phyloP scores from a whole-genome alignment of 2,113 vertebrate genomes.

The Sander vitreus region DNA sequence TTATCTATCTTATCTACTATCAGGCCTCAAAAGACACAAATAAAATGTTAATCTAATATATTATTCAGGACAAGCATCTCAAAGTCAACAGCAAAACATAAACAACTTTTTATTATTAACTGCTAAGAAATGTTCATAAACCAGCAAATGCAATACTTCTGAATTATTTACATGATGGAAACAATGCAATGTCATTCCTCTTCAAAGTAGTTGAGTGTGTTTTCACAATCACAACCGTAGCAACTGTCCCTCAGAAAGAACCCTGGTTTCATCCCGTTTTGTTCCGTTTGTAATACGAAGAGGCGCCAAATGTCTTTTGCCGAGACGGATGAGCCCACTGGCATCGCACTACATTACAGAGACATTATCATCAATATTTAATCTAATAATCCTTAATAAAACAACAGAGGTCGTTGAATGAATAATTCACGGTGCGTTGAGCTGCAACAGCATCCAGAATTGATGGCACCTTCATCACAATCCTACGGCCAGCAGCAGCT shows the following conservation, averaged over 20 bases:
- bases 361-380: constrained; percentile 56
- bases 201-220: too few species aligned
- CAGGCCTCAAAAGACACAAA: neutral
- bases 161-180: neutral
- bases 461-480: neutral
- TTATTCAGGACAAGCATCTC: neutral
- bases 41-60: neutral
- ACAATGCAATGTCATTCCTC: neutral
- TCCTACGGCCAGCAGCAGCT: neutral
- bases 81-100: neutral
- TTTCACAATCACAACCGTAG: neutral
- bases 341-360: neutral
- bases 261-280: neutral
- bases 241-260: neutral
- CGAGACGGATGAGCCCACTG: neutral
- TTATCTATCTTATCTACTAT: too few species aligned
- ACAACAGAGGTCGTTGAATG: constrained; percentile 24
- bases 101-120: neutral
- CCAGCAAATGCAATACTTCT: neutral
- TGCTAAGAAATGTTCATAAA: neutral
- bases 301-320: neutral
- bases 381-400: constrained; percentile 49
- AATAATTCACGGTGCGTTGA: constrained; percentile 29
- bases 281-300: neutral
- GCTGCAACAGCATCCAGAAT: constrained; percentile 8